Evolutionary conservation across 1,140 invertebrate species (phyloP), one percentile per base, ranked within the genome.

Genomic region (Cydia pomonella): DNA sequence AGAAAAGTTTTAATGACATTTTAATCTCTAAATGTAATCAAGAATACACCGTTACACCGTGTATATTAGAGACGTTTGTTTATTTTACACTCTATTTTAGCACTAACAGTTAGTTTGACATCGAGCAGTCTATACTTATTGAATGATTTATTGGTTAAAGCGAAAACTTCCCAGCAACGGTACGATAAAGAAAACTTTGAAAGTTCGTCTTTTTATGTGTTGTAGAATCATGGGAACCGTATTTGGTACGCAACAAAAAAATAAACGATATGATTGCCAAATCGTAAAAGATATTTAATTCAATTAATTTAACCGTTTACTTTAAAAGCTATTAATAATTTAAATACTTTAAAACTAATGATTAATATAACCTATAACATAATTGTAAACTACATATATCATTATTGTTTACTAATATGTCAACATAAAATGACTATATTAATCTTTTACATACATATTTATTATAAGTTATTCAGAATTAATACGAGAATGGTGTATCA

Each of bases 371-470:
- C 6, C 29, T 33, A 6, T 12, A 41, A 41, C 1, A 41, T 41
- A 41, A 12, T 12, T 41, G 38, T 41, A 41, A 18, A 50, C 0
- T 6, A 21, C 9, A 23, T 59, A 21, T 10, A 23, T 59, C 23
- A 59, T 23, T 2, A 59, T 59, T 59, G 16, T 38, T 38, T 69
- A 41, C n/a, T 33, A 69, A 33, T 18, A 38, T 38, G 64, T 21
- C 33, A 66, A 9, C 16, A 3, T 33, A 21, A 33, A 33, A 69
- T 69, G 64, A 18, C n/a, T 18, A 69, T 38, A 69, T 69, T 12
- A 69, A 69, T 69, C n/a, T 69, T 18, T 33, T 69, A 33, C 41
- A 38, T 33, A 69, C 64, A 33, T 69, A 69, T 69, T 69, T 41
- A 69, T 33, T 38, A 33, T 18, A 69, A 38, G 41, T 69, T 69